Conservation (phyloP, 2,888 invertebrate species). For the Iphiclides podalirius region DNA sequence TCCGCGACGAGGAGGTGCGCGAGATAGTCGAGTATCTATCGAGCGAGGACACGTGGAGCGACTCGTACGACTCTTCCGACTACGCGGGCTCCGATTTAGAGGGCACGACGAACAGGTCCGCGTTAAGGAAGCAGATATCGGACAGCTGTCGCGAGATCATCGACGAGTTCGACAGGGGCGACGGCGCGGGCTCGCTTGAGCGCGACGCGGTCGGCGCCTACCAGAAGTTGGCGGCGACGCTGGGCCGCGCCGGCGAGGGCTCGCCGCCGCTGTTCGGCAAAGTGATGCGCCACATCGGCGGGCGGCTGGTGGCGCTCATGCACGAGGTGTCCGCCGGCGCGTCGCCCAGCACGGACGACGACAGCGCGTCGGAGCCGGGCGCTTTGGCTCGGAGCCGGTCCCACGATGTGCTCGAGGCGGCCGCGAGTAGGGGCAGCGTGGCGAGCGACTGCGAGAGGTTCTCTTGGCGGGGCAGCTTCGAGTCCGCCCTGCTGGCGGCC, state of each 20-base stretch:
- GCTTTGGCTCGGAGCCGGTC: slow-evolving; percentile 89
- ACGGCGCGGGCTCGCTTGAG: slow-evolving; percentile 80
- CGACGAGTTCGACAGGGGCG: slow-evolving; percentile 90
- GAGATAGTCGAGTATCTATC: slow-evolving; percentile 96
- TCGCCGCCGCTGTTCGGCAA: slow-evolving; percentile 93
- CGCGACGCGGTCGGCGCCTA: slow-evolving; percentile 93
- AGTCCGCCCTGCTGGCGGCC: slow-evolving; percentile 92
- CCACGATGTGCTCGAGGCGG: slow-evolving; percentile 87
- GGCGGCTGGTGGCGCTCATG: slow-evolving; percentile 92
- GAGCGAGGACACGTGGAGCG: slow-evolving; percentile 96
- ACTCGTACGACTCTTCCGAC: slow-evolving; percentile 95
- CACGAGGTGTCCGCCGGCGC: slow-evolving; percentile 92
- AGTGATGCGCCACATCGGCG: slow-evolving; percentile 95
- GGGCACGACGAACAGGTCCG: slow-evolving; percentile 83
- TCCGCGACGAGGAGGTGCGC: slow-evolving; percentile 92
- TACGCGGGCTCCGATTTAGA: slow-evolving; percentile 94
- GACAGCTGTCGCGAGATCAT: slow-evolving; percentile 94
- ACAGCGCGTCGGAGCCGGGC: slow-evolving; percentile 84
- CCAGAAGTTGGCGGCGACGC: slow-evolving; percentile 90
- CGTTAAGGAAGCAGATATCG: slow-evolving; percentile 90
- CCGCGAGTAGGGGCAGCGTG: slow-evolving; percentile 81
- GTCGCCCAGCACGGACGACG: slow-evolving; percentile 87
- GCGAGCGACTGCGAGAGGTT: slow-evolving; percentile 94
- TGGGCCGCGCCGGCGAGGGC: slow-evolving; percentile 85
- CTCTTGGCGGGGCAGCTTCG: slow-evolving; percentile 95